phyloP scores from a whole-genome alignment of 2,797 vertebrate genomes.

The Myiotriccus ornatus region DNA sequence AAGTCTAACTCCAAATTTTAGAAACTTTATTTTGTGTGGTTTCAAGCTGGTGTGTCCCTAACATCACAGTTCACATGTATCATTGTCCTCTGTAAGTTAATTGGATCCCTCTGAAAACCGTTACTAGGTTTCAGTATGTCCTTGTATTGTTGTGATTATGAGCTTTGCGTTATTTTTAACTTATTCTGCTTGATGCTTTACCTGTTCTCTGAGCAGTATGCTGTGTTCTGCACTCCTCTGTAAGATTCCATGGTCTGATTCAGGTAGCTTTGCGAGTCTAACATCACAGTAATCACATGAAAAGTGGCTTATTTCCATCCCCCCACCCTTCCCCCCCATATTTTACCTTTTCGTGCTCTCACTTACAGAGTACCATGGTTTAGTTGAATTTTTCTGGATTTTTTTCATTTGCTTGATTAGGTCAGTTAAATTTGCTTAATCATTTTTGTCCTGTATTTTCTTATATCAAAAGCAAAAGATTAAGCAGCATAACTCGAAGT shows the following conservation, averaged over 20 bases:
- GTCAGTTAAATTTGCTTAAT: background rate
- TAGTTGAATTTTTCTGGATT: background rate
- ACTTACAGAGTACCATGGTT: background rate
- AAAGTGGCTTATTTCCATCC: background rate
- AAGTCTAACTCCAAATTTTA: background rate
- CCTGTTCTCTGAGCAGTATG: background rate
- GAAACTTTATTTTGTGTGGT: background rate
- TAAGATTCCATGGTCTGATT: background rate
- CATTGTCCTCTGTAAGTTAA: background rate
- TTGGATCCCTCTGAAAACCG: background rate
- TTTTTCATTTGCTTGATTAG: background rate
- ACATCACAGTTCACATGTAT: background rate
- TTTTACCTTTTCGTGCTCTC: background rate
- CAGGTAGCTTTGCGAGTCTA: background rate
- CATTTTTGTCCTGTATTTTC: background rate
- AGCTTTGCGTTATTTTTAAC: background rate
- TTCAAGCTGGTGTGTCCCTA: background rate
- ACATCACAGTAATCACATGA: background rate
- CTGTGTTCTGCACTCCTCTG: background rate
- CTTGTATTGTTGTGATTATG: background rate
- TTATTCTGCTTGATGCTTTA: background rate
- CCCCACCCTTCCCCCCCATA: background rate
- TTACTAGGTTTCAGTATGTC: background rate
- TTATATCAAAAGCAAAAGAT: background rate
- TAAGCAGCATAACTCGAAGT: background rate